phyloP scores from a whole-genome alignment of 2,888 invertebrate genomes.

The Rhagonycha fulva region DNA sequence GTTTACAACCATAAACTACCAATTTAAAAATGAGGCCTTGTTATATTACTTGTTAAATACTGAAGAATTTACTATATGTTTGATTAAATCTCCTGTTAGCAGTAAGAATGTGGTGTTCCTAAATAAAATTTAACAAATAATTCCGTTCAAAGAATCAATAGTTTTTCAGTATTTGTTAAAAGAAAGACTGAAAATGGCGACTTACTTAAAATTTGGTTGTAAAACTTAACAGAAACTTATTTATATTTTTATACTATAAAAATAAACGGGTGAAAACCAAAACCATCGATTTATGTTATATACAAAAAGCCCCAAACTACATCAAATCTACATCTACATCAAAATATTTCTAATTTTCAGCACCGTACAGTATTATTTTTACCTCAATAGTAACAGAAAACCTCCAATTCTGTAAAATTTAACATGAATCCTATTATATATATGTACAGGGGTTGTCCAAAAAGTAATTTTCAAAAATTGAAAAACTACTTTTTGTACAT shows the following conservation, averaged over 20 bases:
- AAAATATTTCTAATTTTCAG: background rate
- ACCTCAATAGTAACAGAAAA: background rate
- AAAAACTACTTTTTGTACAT: background rate
- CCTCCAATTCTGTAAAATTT: background rate
- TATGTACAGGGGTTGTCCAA: background rate
- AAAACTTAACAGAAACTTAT: background rate
- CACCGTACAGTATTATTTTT: background rate
- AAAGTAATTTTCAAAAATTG: background rate
- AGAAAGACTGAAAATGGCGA: conserved; percentile 8
- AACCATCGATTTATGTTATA: background rate
- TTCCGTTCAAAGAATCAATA: background rate
- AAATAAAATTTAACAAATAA: background rate
- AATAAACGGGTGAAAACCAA: background rate
- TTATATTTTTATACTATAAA: background rate
- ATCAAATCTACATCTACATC: background rate
- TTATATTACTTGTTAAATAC: too few species aligned
- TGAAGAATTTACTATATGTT: background rate
- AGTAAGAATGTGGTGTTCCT: background rate
- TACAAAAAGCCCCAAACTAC: background rate
- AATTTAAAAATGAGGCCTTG: too few species aligned
- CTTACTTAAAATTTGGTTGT: conserved; percentile 9
- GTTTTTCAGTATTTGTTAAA: background rate
- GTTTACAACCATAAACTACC: too few species aligned
- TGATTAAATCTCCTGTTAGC: background rate
- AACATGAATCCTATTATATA: background rate